Evolutionary conservation across 2,888 invertebrate genomes (phyloP).

Genomic region (Tortrix viridana): DNA sequence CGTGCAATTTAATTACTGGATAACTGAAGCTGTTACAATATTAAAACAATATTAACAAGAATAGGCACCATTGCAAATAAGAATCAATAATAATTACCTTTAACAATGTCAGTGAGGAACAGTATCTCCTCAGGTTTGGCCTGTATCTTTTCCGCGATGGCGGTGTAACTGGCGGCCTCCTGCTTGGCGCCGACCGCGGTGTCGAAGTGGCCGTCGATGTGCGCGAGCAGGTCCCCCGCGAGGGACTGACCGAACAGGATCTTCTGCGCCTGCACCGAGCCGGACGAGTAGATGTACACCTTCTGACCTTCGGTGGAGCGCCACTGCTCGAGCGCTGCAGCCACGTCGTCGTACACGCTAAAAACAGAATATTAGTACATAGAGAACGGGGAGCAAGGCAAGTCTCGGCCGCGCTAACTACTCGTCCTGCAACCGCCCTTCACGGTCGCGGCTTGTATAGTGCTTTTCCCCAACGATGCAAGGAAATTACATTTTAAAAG

Average conservation of each 20-base stretch:
- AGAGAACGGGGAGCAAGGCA: too few species aligned
- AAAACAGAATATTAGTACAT: conserved; percentile 54
- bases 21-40: too few species aligned
- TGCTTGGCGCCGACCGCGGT: conserved; percentile 93
- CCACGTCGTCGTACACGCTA: conserved; percentile 95
- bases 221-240: conserved; percentile 90
- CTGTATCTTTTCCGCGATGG: conserved; percentile 88
- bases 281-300: conserved; percentile 96
- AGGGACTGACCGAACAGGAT: conserved; percentile 91
- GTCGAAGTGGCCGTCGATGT: conserved; percentile 93
- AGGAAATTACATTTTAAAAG: too few species aligned
- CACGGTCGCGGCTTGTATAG: too few species aligned
- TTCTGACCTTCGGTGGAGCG: conserved; percentile 85
- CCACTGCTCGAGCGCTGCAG: conserved; percentile 89
- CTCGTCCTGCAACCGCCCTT: too few species aligned
- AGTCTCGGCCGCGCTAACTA: too few species aligned
- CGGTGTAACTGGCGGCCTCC: conserved; percentile 90
- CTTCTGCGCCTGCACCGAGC: conserved; percentile 95
- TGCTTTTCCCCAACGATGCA: too few species aligned
- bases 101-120: conserved; percentile 93
- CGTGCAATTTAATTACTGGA: too few species aligned
- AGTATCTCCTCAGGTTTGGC: conserved; percentile 87
- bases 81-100: conserved; percentile 82
- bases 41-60: too few species aligned
- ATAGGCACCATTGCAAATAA: not conserved